Conservation (phyloP, 1,140 invertebrate genomes). For the Pristionchus pacificus region DNA sequence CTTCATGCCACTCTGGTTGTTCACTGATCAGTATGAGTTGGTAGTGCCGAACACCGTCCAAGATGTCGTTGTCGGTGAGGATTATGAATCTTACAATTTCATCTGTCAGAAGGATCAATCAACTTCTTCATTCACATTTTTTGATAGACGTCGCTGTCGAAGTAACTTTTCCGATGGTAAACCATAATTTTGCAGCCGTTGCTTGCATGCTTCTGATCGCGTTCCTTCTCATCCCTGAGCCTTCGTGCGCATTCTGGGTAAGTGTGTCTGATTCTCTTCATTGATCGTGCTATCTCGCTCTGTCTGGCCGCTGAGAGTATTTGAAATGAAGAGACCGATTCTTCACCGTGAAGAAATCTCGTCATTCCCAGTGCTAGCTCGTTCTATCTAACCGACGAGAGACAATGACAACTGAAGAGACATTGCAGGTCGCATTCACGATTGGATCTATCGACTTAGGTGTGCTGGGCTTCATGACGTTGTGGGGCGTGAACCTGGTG, state of each 20-base stretch:
- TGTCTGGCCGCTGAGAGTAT: no score
- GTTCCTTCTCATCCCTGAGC: constrained; percentile 88
- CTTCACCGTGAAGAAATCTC: no score
- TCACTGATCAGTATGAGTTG: constrained; percentile 70
- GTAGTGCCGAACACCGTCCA: constrained; percentile 70
- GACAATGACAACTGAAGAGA: no score
- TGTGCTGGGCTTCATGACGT: constrained; percentile 90
- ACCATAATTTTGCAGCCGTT: constrained; percentile 66
- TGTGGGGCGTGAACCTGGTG: constrained; percentile 83
- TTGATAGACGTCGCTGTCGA: no score
- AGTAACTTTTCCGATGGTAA: no score
- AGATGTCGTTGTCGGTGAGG: constrained; percentile 71
- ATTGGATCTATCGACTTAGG: constrained; percentile 84
- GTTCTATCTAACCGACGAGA: no score
- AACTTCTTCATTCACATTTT: no score
- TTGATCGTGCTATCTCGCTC: no score
- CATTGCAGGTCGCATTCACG: constrained; percentile 87
- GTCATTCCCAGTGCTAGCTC: no score
- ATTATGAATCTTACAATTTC: no score
- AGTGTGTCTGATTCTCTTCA: no score
- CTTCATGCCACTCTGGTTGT: constrained; percentile 90
- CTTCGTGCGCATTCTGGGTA: constrained; percentile 86
- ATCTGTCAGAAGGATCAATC: background rate
- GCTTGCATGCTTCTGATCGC: constrained; percentile 93
- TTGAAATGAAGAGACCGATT: no score